Conservation (phyloP, 2,113 vertebrate species). For the Sterrhoptilus dennistouni region DNA sequence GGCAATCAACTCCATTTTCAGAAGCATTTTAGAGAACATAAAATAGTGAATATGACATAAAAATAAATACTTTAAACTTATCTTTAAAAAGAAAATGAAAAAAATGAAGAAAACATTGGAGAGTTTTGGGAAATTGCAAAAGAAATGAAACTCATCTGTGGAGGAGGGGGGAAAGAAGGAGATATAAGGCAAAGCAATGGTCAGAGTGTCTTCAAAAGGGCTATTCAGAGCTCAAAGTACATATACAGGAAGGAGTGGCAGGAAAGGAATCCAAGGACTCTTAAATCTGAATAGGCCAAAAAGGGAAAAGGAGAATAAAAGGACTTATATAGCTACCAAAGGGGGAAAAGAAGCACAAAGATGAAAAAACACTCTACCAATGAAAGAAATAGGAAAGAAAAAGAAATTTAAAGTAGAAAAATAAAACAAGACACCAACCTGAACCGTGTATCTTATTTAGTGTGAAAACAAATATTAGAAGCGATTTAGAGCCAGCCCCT, state of each 20-base stretch:
- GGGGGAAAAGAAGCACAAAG: not conserved
- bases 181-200: not conserved
- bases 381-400: not conserved
- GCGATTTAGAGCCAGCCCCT: not conserved
- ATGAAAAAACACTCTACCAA: not conserved
- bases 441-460: not conserved
- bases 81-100: not conserved
- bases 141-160: not conserved
- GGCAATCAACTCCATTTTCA: not conserved
- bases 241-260: constrained; percentile 17
- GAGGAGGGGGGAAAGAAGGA: accelerated
- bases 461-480: not conserved
- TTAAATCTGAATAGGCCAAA: not conserved
- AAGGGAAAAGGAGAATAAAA: constrained; percentile 1
- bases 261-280: constrained; percentile 21
- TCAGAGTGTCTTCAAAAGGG: not conserved
- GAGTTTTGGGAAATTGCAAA: not conserved
- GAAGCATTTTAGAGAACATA: not conserved
- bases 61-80: not conserved
- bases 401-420: not conserved
- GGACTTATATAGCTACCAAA: not conserved
- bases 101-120: not conserved
- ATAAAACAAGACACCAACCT: not conserved
- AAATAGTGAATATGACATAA: not conserved
- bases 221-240: constrained; percentile 26